Conservation (phyloP, 2,888 invertebrate genomes). For the Eupithecia exiguata region DNA sequence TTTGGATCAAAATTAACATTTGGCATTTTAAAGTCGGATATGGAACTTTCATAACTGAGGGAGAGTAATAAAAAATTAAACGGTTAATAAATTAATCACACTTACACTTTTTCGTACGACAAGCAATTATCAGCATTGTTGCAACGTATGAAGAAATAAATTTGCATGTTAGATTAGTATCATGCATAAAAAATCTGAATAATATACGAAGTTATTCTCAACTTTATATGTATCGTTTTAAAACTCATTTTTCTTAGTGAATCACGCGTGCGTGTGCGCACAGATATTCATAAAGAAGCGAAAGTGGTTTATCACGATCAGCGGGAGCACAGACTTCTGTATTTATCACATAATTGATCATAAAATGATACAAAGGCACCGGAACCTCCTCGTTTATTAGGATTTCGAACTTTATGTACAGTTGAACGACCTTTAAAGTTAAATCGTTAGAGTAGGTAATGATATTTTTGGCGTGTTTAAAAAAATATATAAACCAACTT, state of each 20-base stretch:
- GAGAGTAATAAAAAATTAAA: conserved; percentile 34
- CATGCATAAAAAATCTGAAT: conserved; percentile 16
- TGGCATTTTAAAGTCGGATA: conserved; percentile 33
- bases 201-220: conserved; percentile 1
- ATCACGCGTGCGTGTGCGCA: conserved; percentile 25
- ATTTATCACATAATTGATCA: conserved; percentile 35
- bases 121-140: conserved; percentile 25
- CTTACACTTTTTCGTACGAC: conserved; percentile 10
- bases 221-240: neutral
- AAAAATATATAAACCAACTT: no score
- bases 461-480: no score
- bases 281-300: conserved; percentile 34
- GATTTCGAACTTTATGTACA: conserved; percentile 17
- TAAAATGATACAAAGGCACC: conserved; percentile 20
- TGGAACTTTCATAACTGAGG: conserved; percentile 32
- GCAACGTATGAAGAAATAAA: conserved; percentile 21
- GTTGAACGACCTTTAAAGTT: conserved; percentile 5
- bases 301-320: conserved; percentile 38
- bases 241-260: conserved; percentile 8
- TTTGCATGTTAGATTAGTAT: conserved; percentile 20
- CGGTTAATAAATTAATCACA: conserved; percentile 30
- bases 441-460: neutral
- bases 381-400: conserved; percentile 14
- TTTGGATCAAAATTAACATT: conserved; percentile 37
- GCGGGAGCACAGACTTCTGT: conserved; percentile 32